Evolutionary conservation across 2,797 vertebrate species (phyloP).

Genomic region (Huso huso): DNA sequence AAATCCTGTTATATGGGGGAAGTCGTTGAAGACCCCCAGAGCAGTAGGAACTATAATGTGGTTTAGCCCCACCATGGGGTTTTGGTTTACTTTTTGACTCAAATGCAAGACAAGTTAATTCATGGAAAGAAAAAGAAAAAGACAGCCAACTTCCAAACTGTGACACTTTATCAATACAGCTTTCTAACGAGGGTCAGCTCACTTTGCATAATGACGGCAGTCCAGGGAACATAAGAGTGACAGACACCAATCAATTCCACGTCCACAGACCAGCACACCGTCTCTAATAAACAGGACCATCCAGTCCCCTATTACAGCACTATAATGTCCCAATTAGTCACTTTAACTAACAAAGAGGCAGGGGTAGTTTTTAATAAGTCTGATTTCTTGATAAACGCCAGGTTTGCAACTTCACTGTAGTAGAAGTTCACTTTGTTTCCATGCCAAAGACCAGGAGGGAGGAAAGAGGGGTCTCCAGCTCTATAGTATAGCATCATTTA

Average conservation of each 20-base stretch:
- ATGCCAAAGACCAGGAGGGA: neutral
- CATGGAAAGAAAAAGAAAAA: slow-evolving; percentile 8
- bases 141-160: slow-evolving; percentile 22
- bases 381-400: neutral
- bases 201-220: slow-evolving; percentile 43
- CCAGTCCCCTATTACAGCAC: neutral
- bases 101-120: slow-evolving; percentile 14
- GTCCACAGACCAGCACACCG: slow-evolving; percentile 36
- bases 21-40: too few species aligned
- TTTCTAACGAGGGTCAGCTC: slow-evolving; percentile 33
- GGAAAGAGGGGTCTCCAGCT: too few species aligned
- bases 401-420: neutral
- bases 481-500: too few species aligned
- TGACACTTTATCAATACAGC: slow-evolving; percentile 46
- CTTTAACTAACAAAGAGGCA: neutral
- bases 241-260: slow-evolving; percentile 47
- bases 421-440: neutral
- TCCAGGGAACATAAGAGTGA: slow-evolving; percentile 43
- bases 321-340: neutral
- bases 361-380: neutral
- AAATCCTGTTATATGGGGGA: too few species aligned
- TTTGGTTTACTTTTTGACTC: slow-evolving; percentile 4
- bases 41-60: neutral
- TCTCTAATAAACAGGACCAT: slow-evolving; percentile 42
- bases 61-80: neutral